Evolutionary conservation across 2,888 invertebrate species (phyloP), one percentile per base, ranked within the genome.

Genomic region (Capitulum mitella): DNA sequence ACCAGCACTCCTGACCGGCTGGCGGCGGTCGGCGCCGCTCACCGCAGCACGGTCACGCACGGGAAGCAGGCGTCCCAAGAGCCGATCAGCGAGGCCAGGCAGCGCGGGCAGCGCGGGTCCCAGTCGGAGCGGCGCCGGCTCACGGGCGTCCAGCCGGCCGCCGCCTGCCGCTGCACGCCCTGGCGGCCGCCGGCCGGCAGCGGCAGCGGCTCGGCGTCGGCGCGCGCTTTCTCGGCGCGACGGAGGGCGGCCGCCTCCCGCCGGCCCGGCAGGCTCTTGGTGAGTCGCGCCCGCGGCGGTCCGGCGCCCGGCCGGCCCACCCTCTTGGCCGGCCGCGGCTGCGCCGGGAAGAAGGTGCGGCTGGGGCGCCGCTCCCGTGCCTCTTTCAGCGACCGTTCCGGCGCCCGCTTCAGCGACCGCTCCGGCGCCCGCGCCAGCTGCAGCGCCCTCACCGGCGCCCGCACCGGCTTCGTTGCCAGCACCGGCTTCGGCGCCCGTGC

Each of bases 131-230:
- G 26, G 26, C 40, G 22, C 16, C 40, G 70, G 26, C 2, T 2
- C 37, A 19, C 70, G 8, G 70, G 70, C 70, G 37, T 70, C 70
- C 70, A 70, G 70, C 70, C 70, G 10, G n/a, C n/a, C n/a, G n/a
- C n/a, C n/a, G n/a, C n/a, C n/a, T n/a, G n/a, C n/a, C n/a, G n/a
- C n/a, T n/a, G 58, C 58, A 58, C 58, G 10, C 58, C 29, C 58
- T 58, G 58, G 29, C 58, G 58, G 29, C 29, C n/a, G 54, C 26
- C 54, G 54, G 54, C 54, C 26, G 19, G 19, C 26, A 10, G n/a
- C 58, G 10, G 58, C 58, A 29, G 58, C 58, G n/a, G 58, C n/a
- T 10, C n/a, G n/a, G 26, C 29, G 10, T n/a, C 8, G n/a, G 29
- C 58, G n/a, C 10, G 10, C n/a, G 29, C 58, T 58, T n/a, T 26